Conservation (phyloP, 2,113 vertebrate genomes). For the Microtus ochrogaster region DNA sequence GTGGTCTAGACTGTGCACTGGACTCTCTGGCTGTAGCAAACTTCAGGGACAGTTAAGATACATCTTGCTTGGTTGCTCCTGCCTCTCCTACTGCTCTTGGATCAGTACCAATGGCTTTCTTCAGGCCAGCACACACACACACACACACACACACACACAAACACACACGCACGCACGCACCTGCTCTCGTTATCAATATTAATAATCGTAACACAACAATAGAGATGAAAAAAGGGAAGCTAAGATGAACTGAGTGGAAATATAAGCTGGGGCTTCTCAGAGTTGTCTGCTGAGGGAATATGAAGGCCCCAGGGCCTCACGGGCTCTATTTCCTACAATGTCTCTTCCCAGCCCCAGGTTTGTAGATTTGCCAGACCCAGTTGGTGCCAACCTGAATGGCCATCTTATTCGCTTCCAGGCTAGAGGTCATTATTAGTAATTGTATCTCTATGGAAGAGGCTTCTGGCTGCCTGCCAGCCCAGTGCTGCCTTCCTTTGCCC, state of each 20-base stretch:
- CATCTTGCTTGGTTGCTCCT: background rate
- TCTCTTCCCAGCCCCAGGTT: background rate
- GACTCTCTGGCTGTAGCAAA: background rate
- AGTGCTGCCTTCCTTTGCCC: conserved; percentile 69
- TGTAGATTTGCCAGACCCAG: conserved; percentile 63
- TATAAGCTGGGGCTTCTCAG: rapidly evolving
- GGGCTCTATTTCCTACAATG: background rate
- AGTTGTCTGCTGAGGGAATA: background rate
- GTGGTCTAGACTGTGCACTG: background rate
- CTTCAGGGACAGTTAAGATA: background rate
- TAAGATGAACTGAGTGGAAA: background rate
- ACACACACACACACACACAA: background rate
- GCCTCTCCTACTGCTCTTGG: background rate
- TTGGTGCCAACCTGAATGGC: conserved; percentile 66
- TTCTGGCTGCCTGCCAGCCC: conserved; percentile 82
- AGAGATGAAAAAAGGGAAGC: background rate
- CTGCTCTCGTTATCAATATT: conserved; percentile 1
- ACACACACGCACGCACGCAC: background rate
- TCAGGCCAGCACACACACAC: background rate
- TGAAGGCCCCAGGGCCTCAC: background rate
- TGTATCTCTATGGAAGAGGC: conserved; percentile 75
- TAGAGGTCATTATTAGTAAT: conserved; percentile 82
- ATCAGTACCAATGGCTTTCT: background rate
- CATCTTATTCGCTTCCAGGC: conserved; percentile 71
- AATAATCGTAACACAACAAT: background rate